Conservation (phyloP, 2,797 vertebrate species). For the Sebastiscus albofasciatus region DNA sequence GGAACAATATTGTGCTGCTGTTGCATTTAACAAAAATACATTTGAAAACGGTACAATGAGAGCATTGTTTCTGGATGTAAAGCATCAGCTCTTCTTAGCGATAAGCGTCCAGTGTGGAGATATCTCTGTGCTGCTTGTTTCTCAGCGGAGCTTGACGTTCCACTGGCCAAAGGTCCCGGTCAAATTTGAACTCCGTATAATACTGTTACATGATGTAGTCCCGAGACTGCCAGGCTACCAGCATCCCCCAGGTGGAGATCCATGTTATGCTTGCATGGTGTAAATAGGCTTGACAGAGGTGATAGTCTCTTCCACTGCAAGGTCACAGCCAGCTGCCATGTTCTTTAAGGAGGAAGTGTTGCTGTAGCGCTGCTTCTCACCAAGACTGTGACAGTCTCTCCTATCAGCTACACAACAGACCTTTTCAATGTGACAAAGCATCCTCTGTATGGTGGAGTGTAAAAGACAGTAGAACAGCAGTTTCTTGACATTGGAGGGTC, state of each 20-base stretch:
- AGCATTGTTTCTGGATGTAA: not conserved
- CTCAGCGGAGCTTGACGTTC: not conserved
- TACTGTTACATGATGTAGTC: constrained; percentile 6
- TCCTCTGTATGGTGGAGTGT: not conserved
- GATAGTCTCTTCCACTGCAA: constrained; percentile 36
- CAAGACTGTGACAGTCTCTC: constrained; percentile 7
- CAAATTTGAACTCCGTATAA: constrained; percentile 4
- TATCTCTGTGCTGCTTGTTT: not conserved
- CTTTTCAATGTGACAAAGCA: constrained; percentile 29
- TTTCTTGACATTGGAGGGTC: constrained; percentile 2
- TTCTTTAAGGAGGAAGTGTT: constrained; percentile 33
- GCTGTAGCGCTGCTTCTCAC: constrained; percentile 17
- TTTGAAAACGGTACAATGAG: not conserved
- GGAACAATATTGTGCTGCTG: not conserved
- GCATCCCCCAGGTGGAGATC: not conserved
- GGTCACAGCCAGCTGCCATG: constrained; percentile 43
- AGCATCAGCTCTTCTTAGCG: not conserved
- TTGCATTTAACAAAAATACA: not conserved
- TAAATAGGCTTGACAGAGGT: constrained; percentile 41
- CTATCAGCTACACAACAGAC: constrained; percentile 31
- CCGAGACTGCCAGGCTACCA: not conserved
- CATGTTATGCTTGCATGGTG: constrained; percentile 18
- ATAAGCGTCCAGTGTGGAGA: not conserved
- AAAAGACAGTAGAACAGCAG: not conserved
- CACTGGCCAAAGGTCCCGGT: not conserved